These are phyloP conservation scores for Homalodisca vitripennis DNA, from an alignment of 1,140 invertebrate species.

Conservation along the genomic window DNA sequence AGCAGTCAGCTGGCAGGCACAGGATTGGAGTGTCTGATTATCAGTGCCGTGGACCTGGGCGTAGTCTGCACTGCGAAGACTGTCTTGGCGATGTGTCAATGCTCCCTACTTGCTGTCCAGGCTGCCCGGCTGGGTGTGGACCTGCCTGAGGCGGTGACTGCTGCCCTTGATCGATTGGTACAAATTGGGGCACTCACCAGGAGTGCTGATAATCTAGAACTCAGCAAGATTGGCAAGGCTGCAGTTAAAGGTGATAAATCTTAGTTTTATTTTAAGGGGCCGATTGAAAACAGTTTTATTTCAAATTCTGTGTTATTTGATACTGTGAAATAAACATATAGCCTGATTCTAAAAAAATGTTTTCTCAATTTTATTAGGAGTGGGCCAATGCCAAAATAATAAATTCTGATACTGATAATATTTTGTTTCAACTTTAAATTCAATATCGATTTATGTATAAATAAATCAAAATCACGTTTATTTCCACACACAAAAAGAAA, in stretches of 20 bases:
- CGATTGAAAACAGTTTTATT: too few species aligned
- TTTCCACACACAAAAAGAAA: too few species aligned
- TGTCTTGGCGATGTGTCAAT: constrained; percentile 55
- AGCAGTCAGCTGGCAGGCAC: constrained; percentile 60
- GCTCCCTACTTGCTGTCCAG: constrained; percentile 65
- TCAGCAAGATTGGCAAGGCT: constrained; percentile 70
- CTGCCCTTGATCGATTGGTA: constrained; percentile 57
- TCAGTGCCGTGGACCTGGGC: constrained; percentile 66
- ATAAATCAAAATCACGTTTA: too few species aligned
- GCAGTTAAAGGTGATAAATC: constrained; percentile 84
- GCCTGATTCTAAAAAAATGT: too few species aligned
- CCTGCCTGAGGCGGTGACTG: constrained; percentile 49
- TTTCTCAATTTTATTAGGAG: too few species aligned
- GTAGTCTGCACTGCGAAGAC: constrained; percentile 56
- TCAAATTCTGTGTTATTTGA: too few species aligned
- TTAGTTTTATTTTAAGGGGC: too few species aligned
- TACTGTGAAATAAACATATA: too few species aligned
- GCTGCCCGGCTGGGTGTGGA: constrained; percentile 41
- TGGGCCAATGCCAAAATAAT: too few species aligned
- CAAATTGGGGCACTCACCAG: constrained; percentile 57
- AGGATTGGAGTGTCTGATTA: constrained; percentile 58
- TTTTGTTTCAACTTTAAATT: too few species aligned
- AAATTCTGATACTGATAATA: too few species aligned
- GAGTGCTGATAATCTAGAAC: constrained; percentile 29
- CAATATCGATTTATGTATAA: too few species aligned